Conservation (phyloP, 2,888 invertebrate genomes). For the Idaea aversata region DNA sequence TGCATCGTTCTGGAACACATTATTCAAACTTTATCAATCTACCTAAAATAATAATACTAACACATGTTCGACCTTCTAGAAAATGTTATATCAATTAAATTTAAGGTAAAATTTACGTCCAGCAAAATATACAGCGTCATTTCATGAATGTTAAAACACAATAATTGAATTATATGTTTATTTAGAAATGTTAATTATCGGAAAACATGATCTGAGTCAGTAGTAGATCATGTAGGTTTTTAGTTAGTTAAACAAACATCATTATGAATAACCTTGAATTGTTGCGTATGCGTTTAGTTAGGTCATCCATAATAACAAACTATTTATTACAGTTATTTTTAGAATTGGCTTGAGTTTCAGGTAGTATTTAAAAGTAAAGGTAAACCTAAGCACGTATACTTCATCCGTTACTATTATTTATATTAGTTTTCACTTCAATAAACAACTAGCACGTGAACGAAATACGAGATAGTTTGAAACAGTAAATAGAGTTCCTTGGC, state of each 20-base stretch:
- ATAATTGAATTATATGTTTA: neutral
- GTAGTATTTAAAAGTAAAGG: neutral
- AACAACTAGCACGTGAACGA: neutral
- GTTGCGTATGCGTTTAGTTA: neutral
- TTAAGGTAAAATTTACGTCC: neutral
- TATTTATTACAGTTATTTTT: neutral
- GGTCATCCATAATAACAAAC: neutral
- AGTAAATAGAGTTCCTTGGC: conserved; percentile 9
- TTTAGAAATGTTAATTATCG: neutral
- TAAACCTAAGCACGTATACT: conserved; percentile 1
- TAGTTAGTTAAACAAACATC: neutral
- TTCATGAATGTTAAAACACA: neutral
- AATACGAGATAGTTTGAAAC: conserved; percentile 5
- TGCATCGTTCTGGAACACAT: conserved; percentile 82
- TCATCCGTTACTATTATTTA: neutral
- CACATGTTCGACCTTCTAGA: neutral
- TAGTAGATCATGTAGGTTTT: neutral
- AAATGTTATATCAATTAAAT: too few relatives aligned
- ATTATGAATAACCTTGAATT: neutral
- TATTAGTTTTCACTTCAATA: neutral
- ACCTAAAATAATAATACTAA: neutral
- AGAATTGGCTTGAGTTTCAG: neutral
- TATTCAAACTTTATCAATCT: neutral
- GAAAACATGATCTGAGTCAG: neutral
- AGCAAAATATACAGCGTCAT: neutral